Evolutionary conservation across 2,888 invertebrate genomes (phyloP), one percentile per base, ranked within the genome.

Genomic region (Clivina fossor): DNA sequence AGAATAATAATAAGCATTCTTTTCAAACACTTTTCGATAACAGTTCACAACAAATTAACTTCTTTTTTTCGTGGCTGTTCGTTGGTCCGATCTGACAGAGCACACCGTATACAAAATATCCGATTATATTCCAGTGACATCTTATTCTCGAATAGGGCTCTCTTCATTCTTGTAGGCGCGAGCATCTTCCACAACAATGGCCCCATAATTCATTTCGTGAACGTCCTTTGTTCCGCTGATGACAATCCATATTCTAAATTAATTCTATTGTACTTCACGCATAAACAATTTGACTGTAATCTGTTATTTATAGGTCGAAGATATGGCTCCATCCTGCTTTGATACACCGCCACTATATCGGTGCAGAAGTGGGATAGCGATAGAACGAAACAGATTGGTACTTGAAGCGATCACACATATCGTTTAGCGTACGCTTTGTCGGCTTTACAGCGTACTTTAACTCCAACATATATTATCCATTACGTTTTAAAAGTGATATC

Each of bases 391-490:
- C 55, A 55, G 55, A 55, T 55, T 55, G 55, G 47, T 20, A 38
- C 38, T 47, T 33, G 8, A 47, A 47, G 15, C 32, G 32, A 55
- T 47, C 38, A 55, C 55, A 55, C 32, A 55, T 55, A 55, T 65
- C 66, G 65, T 65, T 66, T 66, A 65, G 62, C 62, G 63, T 62
- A 60, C 59, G 62, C 65, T 66, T 66, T 65, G 64, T 65, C 64
- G 60, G 64, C 56, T 57, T 60, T 63, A 62, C 61, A 61, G 59
- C 61, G 58, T 65, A 67, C 65, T 66, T 65, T 62, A 65, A 49
- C 62, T 53, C 8, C 61, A 60, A 68, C 66, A 67, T 63, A 65
- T 63, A 66, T 66, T 65, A 66, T 68, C 66, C 67, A 68, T 68
- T 68, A 64, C 61, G 55, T 37, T 32, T 50, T 56, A 59, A 59